Evolutionary conservation across 1,140 invertebrate genomes (phyloP), one percentile per base, ranked within the genome.

Genomic region (Phocides pigmalion): DNA sequence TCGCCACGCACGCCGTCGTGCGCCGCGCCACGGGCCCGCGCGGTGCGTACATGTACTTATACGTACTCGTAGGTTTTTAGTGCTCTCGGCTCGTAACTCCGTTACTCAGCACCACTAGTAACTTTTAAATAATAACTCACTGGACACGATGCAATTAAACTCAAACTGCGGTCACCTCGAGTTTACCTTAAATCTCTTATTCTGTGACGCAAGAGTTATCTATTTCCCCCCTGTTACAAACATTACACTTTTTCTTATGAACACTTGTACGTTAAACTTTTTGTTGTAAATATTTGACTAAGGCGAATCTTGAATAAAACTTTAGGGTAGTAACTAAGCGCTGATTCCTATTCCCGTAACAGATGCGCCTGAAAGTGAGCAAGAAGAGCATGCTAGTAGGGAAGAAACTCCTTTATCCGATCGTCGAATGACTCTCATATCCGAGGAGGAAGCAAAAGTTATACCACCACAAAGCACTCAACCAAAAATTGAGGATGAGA

Each of bases 1-100:
- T 95, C 76, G 95, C 95, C 80, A 95, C 95, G 74, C 95, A 96
- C 91, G 94, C 95, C 84, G 95, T 96, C 82, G 93, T 91, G 50
- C 84, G 89, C 46, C 85, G 89, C 66, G 81, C 80, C 73, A 78
- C 81, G 49, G 73, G 72, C 46, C 71, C 80, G 37, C 76, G 81
- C 68, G 85, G 88, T 90, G 84, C 80, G 88, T 90, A 89, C 71
- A 17, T 20, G 15, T 19, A 14, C 6, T 15, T 50, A 15, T 11
- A 3, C 20, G 15, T 22, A 44, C 41, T 58, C 39, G 3, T 32
- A 56, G 39, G 53, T 25, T 44, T 20, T 16, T 28, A 46, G 42
- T 59, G 54, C 39, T 44, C 11, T 58, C n/a, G 25, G n/a, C 16
- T 35, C 46, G 5, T 56, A 14, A n/a, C 15, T 50, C 8, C 44